These are phyloP conservation scores for Carlito syrichta DNA, from an alignment of 2,113 vertebrate genomes.

Conservation along the genomic window DNA sequence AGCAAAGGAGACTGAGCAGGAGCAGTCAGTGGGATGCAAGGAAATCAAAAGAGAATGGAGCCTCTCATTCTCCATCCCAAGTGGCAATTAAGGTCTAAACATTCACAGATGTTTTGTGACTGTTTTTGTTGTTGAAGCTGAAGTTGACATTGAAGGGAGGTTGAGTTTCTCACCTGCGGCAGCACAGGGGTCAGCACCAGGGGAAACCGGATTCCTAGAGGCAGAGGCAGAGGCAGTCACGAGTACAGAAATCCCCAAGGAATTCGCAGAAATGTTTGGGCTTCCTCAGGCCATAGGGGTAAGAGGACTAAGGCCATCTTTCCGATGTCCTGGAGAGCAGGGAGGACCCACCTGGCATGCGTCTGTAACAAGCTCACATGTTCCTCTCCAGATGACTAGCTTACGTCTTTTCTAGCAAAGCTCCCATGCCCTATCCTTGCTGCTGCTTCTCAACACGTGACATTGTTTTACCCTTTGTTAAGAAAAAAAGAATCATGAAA, in stretches of 20 bases:
- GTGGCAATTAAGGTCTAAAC: neutral
- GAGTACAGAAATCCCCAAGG: neutral
- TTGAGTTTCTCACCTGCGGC: neutral
- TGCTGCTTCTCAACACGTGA: neutral
- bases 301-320: neutral
- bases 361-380: neutral
- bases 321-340: neutral
- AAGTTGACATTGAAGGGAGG: neutral
- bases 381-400: neutral
- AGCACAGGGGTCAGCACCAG: too few relatives aligned
- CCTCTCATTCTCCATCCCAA: neutral
- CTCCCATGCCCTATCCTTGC: neutral
- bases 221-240: neutral
- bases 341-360: too few relatives aligned
- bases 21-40: neutral
- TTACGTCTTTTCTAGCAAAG: neutral
- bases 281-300: neutral
- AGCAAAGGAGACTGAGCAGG: neutral
- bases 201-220: neutral
- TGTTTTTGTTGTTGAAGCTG: neutral
- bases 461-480: neutral
- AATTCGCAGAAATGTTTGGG: neutral
- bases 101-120: neutral
- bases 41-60: neutral
- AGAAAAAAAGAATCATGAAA: neutral